Conservation (phyloP, 1,140 invertebrate species). For the Ctenoplectra terminalis region DNA sequence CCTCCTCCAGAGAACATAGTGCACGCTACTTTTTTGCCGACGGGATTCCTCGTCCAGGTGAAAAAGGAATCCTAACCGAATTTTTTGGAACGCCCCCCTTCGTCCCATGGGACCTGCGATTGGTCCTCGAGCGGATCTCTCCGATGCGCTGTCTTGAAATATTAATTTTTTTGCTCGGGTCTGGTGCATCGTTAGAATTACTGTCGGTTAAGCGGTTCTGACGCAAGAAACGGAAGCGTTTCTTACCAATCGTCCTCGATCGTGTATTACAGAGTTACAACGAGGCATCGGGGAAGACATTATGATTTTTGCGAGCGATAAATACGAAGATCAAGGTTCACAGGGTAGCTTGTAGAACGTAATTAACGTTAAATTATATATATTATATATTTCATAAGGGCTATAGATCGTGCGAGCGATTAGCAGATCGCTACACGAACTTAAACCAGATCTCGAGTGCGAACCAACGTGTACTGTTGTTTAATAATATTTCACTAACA, state of each 20-base stretch:
- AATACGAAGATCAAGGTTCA: background rate
- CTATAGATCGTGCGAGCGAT: background rate
- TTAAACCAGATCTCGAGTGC: background rate
- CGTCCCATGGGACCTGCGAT: background rate
- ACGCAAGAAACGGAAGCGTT: constrained; percentile 21
- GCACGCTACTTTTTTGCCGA: constrained; percentile 35
- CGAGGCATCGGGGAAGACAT: no score
- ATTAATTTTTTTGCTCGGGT: constrained; percentile 26
- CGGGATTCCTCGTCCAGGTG: constrained; percentile 38
- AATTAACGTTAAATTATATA: background rate
- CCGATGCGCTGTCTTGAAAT: constrained; percentile 9
- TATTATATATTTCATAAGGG: background rate
- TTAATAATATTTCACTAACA: constrained; percentile 33
- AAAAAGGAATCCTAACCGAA: constrained; percentile 51
- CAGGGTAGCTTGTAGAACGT: background rate
- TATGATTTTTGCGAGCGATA: background rate
- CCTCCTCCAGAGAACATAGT: constrained; percentile 4
- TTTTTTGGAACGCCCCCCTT: constrained; percentile 20
- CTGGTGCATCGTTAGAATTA: constrained; percentile 20
- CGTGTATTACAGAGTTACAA: background rate
- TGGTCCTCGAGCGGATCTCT: background rate
- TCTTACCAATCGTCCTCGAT: background rate
- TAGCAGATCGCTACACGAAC: background rate
- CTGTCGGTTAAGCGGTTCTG: background rate
- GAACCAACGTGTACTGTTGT: background rate